Evolutionary conservation across 2,113 vertebrate genomes (phyloP), one percentile per base, ranked within the genome.

Genomic region (Passer domesticus): DNA sequence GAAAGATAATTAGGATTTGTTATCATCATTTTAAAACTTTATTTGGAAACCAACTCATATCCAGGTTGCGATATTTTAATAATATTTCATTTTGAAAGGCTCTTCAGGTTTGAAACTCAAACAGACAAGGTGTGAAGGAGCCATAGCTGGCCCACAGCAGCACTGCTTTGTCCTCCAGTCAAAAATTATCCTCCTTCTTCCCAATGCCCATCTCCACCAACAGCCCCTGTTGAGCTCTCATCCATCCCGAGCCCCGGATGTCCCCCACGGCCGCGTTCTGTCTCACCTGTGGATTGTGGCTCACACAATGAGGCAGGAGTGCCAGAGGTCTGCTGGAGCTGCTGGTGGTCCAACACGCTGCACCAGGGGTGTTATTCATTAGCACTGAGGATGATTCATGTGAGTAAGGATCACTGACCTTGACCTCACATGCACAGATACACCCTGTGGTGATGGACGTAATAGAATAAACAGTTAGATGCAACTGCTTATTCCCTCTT

Each of bases 391-490:
- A 82, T 83, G 84, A 95, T 95, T 92, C 91, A 92, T 95, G 94
- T 53, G 63, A 95, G 39, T 87, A 83, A 87, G 82, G 87, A 93
- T 77, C 47, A 0, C 46, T 88, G 95, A 91, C 96, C 96, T 97
- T 97, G 96, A 95, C 95, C 87, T 47, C 68, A 77, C 87, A 58
- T 37, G 78, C 66, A 82, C 81, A 85, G 93, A 94, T 85, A 41
- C 63, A 80, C 84, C 95, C 95, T 9, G 69, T 94, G 91, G 95
- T 92, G 95, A 92, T 95, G 87, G 77, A 88, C 74, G 79, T 10
- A 80, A 80, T 33, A 94, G 87, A 91, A 93, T 82, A 91, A 95
- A 95, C 86, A 92, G 84, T 50, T 70, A 91, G 94, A 91, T 89
- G 56, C 27, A 17, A 90, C 46, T 59, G 82, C 59, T 85, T 92